Evolutionary conservation across 2,888 invertebrate genomes (phyloP), one percentile per base, ranked within the genome.

Genomic region (Limnephilus lunatus): DNA sequence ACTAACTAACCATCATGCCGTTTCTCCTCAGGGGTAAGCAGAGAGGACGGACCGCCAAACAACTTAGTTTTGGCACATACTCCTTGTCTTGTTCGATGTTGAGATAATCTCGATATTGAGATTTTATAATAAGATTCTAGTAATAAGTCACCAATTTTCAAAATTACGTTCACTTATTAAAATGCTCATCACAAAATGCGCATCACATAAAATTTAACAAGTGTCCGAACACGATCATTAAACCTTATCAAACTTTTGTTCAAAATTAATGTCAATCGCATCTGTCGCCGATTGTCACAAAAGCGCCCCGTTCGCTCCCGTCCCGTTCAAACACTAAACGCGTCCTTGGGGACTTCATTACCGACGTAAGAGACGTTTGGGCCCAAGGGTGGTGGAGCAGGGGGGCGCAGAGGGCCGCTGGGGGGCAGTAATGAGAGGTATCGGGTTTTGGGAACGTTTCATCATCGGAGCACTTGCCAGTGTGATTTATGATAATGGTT

Each of bases 331-430:
- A 31, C 32, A 82, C 90, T 87, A 90, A 92, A 92, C 90, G 90
- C 90, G 90, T 92, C 92, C 92, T 87, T 53, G 32, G 90, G 92
- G 92, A 92, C 92, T 85, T 92, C 92, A 92, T 92, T 92, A 92
- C 44, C n/a, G 48, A 87, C 44, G 30, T 35, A 25, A 39, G 83
- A 83, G 83, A 83, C 35, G 19, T 39, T 35, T 44, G 30, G 44
- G 68, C 86, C 48, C 30, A 48, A 39, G 48, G 44, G 44, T 31
- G 86, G 31, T 1, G 1, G n/a, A 9, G 25, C 25, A 25, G n/a
- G 68, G 68, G 25, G 68, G 68, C 9, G 68, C 68, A 68, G 68
- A 9, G 68, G 31, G 31, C 82, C 82, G 9, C 82, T 14, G 83
- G 83, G 83, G 83, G 32, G 83, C 3, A 19, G 39, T 35, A 83